Percentiles rank a stretch among this genome's conserved stretches.
These are phyloP conservation scores for Gymnocypris eckloni DNA, from an alignment of 2,797 vertebrate species.

Conservation along the genomic window DNA sequence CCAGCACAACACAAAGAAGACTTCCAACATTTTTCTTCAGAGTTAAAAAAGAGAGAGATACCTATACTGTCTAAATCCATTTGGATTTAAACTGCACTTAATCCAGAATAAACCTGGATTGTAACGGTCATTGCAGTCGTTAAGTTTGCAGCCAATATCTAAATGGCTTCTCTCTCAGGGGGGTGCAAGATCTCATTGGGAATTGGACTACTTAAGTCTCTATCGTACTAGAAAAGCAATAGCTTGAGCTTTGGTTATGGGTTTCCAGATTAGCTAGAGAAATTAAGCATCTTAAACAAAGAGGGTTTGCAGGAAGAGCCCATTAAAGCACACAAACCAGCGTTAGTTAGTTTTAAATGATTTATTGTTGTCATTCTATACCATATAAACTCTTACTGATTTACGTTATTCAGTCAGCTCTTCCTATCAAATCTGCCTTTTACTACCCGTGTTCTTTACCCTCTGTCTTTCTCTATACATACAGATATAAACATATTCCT, in stretches of 20 bases:
- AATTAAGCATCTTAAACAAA: slow-evolving; percentile 64
- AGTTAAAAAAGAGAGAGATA: slow-evolving; percentile 23
- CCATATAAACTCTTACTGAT: neutral
- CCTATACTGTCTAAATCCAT: slow-evolving; percentile 18
- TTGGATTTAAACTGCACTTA: slow-evolving; percentile 24
- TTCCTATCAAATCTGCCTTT: neutral
- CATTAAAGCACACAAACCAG: slow-evolving; percentile 64
- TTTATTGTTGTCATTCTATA: neutral
- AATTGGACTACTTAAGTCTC: slow-evolving; percentile 49
- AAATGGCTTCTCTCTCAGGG: slow-evolving; percentile 61
- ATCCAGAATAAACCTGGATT: slow-evolving; percentile 42
- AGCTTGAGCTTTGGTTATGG: slow-evolving; percentile 69
- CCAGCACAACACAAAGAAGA: slow-evolving; percentile 39
- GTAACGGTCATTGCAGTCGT: neutral
- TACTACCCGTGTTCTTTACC: neutral
- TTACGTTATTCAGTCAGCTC: neutral
- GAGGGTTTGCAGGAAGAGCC: slow-evolving; percentile 54
- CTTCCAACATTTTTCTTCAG: slow-evolving; percentile 2
- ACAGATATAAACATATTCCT: slow-evolving; percentile 7
- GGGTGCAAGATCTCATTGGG: slow-evolving; percentile 56
- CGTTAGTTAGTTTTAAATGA: neutral
- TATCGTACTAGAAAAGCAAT: slow-evolving; percentile 49
- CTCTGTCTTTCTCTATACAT: neutral
- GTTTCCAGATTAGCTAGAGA: slow-evolving; percentile 63
- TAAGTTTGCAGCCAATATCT: slow-evolving; percentile 51